Percentiles rank a stretch among this genome's conserved stretches.
phyloP scores from a whole-genome alignment of 2,797 vertebrate species.

The Tragelaphus oryx region DNA sequence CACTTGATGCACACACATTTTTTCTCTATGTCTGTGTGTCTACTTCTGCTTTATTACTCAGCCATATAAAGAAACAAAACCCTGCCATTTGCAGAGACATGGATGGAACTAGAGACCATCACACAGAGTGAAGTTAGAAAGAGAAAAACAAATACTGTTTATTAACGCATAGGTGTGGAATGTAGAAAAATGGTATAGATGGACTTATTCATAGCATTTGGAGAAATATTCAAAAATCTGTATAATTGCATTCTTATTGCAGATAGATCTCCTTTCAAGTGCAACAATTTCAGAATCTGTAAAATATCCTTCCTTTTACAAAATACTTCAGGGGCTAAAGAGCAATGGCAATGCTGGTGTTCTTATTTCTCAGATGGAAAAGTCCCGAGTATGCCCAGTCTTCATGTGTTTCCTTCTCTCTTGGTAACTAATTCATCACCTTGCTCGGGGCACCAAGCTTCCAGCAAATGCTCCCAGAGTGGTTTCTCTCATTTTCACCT shows the following conservation, averaged over 20 bases:
- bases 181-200: neutral
- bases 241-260: neutral
- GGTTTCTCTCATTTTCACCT: neutral
- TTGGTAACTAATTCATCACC: neutral
- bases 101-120: neutral
- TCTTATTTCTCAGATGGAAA: neutral
- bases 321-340: neutral
- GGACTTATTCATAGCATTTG: neutral
- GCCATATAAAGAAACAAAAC: neutral
- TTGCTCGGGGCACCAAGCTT: neutral
- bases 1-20: neutral
- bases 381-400: neutral
- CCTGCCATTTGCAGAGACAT: neutral
- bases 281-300: neutral
- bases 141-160: neutral
- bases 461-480: neutral
- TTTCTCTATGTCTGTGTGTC: neutral
- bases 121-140: neutral
- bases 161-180: neutral
- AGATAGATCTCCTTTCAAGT: neutral
- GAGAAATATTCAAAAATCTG: neutral
- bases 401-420: neutral
- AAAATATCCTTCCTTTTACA: neutral
- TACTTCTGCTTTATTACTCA: neutral
- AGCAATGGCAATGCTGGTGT: rapidly evolving